Percentiles rank a stretch among this genome's conserved stretches.
Evolutionary conservation across 2,113 vertebrate species (phyloP).

Genomic region (Amazona guildingii): DNA sequence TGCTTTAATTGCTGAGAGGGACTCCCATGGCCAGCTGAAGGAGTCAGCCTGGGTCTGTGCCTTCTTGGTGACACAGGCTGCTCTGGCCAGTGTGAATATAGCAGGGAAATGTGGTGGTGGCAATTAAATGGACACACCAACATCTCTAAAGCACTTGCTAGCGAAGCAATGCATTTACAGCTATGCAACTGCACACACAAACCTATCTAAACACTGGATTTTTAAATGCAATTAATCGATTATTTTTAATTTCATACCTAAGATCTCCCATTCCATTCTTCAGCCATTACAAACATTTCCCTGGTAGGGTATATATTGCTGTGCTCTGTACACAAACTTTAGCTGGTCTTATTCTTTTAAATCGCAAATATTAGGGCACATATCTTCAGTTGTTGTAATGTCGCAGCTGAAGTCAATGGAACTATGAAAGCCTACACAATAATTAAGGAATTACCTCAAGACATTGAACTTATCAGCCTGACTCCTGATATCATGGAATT

Average conservation of each 20-base stretch:
- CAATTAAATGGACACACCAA: neutral
- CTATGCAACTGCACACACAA: neutral
- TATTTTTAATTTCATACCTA: neutral
- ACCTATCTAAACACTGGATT: neutral
- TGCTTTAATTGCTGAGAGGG: neutral
- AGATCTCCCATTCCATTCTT: neutral
- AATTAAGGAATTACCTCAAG: constrained; percentile 14
- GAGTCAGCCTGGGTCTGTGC: neutral
- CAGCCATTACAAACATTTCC: neutral
- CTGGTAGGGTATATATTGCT: neutral
- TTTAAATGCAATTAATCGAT: neutral
- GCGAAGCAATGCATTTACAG: neutral
- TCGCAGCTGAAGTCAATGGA: neutral
- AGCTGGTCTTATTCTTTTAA: neutral
- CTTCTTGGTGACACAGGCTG: neutral
- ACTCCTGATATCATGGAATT: neutral
- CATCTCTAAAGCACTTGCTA: neutral
- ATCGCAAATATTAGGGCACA: neutral
- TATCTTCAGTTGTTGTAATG: neutral
- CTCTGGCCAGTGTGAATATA: neutral
- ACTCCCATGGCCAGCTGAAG: neutral
- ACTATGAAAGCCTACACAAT: neutral
- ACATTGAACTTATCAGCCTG: neutral
- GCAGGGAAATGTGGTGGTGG: neutral
- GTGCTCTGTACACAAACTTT: neutral